These are phyloP conservation scores for Idris sp. DNA, from an alignment of 1,140 invertebrate genomes.

Conservation along the genomic window DNA sequence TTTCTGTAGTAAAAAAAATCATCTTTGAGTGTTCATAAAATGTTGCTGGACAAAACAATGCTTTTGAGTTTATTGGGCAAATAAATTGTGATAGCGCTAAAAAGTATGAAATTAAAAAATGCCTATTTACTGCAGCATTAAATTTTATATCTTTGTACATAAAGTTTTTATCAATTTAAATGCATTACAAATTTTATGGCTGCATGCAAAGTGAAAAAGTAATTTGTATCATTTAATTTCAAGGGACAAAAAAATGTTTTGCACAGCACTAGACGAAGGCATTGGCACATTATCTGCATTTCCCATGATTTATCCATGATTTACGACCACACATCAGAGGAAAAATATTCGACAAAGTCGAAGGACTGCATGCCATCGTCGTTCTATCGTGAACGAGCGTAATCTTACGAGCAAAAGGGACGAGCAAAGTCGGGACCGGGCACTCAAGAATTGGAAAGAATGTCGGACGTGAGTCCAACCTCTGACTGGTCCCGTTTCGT, in stretches of 20 bases:
- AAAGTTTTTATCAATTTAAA: too few relatives aligned
- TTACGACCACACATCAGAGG: slow-evolving; percentile 39
- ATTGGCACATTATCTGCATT: slow-evolving; percentile 45
- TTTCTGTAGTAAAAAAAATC: too few relatives aligned
- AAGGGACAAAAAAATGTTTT: too few relatives aligned
- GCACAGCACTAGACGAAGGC: too few relatives aligned
- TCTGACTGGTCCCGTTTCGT: slow-evolving; percentile 57
- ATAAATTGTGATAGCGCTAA: slow-evolving; percentile 23
- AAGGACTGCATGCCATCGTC: slow-evolving; percentile 56
- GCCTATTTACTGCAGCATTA: slow-evolving; percentile 26
- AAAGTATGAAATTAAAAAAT: slow-evolving; percentile 6
- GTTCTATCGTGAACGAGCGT: slow-evolving; percentile 49
- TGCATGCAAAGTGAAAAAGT: too few relatives aligned
- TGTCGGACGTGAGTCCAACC: slow-evolving; percentile 65
- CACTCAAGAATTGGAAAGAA: slow-evolving; percentile 56
- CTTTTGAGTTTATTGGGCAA: slow-evolving; percentile 24
- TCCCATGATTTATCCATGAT: slow-evolving; percentile 52
- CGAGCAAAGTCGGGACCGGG: slow-evolving; percentile 27
- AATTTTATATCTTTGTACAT: too few relatives aligned
- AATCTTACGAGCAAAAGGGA: slow-evolving; percentile 42
- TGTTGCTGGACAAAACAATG: too few relatives aligned
- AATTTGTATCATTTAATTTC: too few relatives aligned
- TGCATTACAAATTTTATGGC: too few relatives aligned
- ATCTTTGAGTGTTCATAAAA: too few relatives aligned
- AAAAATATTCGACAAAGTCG: slow-evolving; percentile 58